Percentiles rank a stretch among this genome's conserved stretches.
These are phyloP conservation scores for Eriocheir sinensis DNA, from an alignment of 1,140 invertebrate species.

Conservation along the genomic window DNA sequence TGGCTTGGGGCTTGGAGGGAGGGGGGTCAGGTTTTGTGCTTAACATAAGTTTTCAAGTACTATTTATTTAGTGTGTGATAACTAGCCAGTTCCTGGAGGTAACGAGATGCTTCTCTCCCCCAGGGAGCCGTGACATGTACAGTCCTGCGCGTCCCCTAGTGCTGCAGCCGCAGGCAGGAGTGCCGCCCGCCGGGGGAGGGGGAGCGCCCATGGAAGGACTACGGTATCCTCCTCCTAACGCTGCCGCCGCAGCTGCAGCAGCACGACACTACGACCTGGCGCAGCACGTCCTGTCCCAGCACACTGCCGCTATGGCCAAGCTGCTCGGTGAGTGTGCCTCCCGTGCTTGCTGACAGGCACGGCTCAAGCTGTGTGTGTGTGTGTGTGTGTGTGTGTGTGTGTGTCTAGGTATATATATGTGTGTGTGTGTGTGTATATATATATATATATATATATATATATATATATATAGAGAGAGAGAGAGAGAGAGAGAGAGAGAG, in stretches of 20 bases:
- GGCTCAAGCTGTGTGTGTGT: too few species aligned
- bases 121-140: slow-evolving; percentile 74
- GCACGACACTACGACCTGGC: slow-evolving; percentile 92
- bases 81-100: neutral
- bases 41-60: neutral
- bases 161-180: slow-evolving; percentile 63
- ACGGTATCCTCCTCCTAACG: slow-evolving; percentile 65
- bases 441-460: too few species aligned
- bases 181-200: neutral
- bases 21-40: too few species aligned
- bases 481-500: too few species aligned
- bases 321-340: slow-evolving; percentile 88
- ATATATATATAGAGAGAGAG: too few species aligned
- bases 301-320: slow-evolving; percentile 93
- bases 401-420: too few species aligned
- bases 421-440: too few species aligned
- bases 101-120: neutral
- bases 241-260: slow-evolving; percentile 66
- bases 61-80: neutral
- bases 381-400: too few species aligned
- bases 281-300: slow-evolving; percentile 92
- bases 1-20: neutral
- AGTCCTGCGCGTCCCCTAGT: slow-evolving; percentile 70
- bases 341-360: neutral
- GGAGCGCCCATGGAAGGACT: slow-evolving; percentile 69